Percentiles rank a stretch among this genome's conserved stretches.
Conservation (phyloP, 2,113 vertebrate species). For the Nematolebias whitei region DNA sequence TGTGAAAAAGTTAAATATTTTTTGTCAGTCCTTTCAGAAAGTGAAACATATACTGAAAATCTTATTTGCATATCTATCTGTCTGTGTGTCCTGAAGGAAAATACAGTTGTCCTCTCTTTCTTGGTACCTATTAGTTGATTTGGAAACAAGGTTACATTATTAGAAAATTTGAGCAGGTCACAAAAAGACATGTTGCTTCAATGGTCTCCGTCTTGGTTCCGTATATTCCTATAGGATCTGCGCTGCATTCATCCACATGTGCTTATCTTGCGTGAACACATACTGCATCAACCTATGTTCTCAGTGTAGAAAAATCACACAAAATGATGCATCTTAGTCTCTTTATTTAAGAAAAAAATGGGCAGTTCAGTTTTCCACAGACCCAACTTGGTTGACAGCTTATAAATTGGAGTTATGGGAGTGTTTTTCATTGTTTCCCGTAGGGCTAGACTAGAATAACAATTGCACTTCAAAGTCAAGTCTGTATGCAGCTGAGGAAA, state of each 20-base stretch:
- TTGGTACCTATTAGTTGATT: constrained; percentile 22
- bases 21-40: no score
- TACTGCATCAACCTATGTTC: constrained; percentile 32
- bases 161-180: constrained; percentile 11
- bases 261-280: constrained; percentile 19
- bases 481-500: constrained; percentile 64
- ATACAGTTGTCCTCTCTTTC: constrained; percentile 5
- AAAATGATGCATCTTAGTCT: constrained; percentile 61
- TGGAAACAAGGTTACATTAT: constrained; percentile 12
- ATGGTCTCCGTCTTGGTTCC: constrained; percentile 25
- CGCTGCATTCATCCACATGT: constrained; percentile 1
- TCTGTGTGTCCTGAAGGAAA: not conserved
- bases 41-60: no score
- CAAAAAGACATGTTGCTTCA: constrained; percentile 15
- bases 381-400: constrained; percentile 72
- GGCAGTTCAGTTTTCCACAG: constrained; percentile 61
- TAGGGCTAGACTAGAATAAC: constrained; percentile 71
- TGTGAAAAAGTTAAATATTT: no score
- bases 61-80: no score
- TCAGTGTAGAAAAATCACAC: constrained; percentile 38
- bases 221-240: constrained; percentile 18
- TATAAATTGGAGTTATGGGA: constrained; percentile 78
- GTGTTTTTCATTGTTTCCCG: constrained; percentile 75
- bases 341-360: constrained; percentile 68
- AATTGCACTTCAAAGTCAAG: constrained; percentile 73